Evolutionary conservation across 2,113 vertebrate genomes (phyloP).

Genomic region (Solea senegalensis): DNA sequence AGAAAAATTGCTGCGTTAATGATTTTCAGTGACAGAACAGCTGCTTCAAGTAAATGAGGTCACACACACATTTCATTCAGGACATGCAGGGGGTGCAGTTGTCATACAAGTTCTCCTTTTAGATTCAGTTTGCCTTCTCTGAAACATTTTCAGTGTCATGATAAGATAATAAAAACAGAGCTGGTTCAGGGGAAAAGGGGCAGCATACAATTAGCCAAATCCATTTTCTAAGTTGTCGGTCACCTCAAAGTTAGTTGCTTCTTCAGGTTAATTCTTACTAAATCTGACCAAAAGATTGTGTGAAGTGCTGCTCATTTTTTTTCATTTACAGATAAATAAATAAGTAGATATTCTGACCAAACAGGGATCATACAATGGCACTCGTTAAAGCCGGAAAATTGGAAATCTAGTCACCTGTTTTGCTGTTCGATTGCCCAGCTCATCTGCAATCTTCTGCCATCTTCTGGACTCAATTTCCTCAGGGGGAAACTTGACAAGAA

Average conservation of each 20-base stretch:
- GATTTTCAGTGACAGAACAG: constrained; percentile 36
- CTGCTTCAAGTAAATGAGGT: constrained; percentile 34
- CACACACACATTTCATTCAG: background rate
- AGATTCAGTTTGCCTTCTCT: background rate
- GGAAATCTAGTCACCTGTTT: constrained; percentile 86
- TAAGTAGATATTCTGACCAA: background rate
- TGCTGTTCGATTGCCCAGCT: constrained; percentile 93
- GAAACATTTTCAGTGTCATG: constrained; percentile 8
- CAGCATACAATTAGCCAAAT: background rate
- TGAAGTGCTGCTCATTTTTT: background rate
- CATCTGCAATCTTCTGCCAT: constrained; percentile 99
- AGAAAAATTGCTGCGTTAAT: constrained; percentile 43
- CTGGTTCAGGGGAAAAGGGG: background rate
- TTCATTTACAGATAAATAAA: background rate
- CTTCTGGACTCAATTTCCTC: constrained; percentile 96
- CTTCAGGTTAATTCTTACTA: background rate
- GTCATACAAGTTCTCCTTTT: constrained; percentile 19
- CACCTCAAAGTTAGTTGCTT: background rate
- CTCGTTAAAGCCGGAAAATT: background rate
- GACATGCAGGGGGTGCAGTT: constrained; percentile 12
- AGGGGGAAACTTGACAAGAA: constrained; percentile 95
- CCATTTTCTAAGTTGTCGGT: background rate
- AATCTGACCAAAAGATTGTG: background rate
- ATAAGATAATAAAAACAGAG: constrained; percentile 1
- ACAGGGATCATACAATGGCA: background rate